Evolutionary conservation across 2,113 vertebrate genomes (phyloP).

Genomic region (Elephantulus edwardii): DNA sequence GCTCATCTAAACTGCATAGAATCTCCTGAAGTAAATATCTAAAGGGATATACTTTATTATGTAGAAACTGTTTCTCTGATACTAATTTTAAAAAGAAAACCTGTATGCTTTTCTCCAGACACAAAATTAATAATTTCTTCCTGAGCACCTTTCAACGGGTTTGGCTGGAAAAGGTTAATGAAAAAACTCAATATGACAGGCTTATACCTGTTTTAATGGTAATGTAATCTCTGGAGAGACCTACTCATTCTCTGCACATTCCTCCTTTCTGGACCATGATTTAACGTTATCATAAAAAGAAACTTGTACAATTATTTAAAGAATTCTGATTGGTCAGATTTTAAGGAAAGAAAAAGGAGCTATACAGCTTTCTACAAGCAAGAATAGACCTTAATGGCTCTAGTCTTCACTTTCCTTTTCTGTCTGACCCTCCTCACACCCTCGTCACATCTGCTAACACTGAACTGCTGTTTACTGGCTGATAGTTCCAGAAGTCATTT

Average conservation of each 20-base stretch:
- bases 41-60: conserved; percentile 62
- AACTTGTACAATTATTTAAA: conserved; percentile 87
- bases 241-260: conserved; percentile 82
- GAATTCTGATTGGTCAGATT: conserved; percentile 92
- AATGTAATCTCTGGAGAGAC: conserved; percentile 89
- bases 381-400: not conserved
- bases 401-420: not conserved
- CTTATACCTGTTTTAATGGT: conserved; percentile 98
- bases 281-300: conserved; percentile 82
- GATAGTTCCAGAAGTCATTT: not conserved
- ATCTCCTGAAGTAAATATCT: conserved; percentile 31
- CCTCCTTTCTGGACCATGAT: conserved; percentile 85
- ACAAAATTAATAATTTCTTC: conserved; percentile 99
- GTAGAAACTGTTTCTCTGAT: conserved; percentile 82
- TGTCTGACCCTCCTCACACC: not conserved
- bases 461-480: not conserved
- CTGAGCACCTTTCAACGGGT: conserved; percentile 96
- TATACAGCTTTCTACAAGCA: not conserved
- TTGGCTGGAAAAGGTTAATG: conserved; percentile 98
- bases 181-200: conserved; percentile 96
- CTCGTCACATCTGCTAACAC: not conserved
- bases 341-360: conserved; percentile 2
- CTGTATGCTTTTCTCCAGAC: conserved; percentile 95
- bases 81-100: conserved; percentile 92
- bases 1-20: not conserved